phyloP scores from a whole-genome alignment of 2,113 vertebrate species.

The Gasterosteus nipponicus region DNA sequence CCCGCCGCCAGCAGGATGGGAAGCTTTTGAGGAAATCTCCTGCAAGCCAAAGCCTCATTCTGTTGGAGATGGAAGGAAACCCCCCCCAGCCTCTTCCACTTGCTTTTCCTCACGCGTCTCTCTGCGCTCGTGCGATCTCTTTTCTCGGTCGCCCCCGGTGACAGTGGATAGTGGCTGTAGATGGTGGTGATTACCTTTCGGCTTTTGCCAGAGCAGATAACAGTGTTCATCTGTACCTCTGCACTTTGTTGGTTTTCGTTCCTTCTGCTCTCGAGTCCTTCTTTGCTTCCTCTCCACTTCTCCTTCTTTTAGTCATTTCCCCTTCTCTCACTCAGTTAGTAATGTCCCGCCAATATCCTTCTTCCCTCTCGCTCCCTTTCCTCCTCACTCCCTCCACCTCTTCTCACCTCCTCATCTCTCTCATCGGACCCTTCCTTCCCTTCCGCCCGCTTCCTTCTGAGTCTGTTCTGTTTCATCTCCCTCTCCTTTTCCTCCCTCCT shows the following conservation, averaged over 20 bases:
- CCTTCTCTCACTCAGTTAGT: not conserved
- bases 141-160: slow-evolving; percentile 36
- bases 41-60: slow-evolving; percentile 30
- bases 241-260: not conserved
- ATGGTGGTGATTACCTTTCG: slow-evolving; percentile 69
- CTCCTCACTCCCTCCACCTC: not conserved
- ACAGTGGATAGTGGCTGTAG: slow-evolving; percentile 49
- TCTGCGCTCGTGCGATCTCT: not conserved
- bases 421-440: not conserved
- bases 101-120: not conserved
- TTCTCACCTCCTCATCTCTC: not conserved
- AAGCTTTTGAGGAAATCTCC: slow-evolving; percentile 47
- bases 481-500: slow-evolving; percentile 18
- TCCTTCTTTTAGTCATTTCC: not conserved
- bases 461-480: slow-evolving; percentile 5
- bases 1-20: slow-evolving; percentile 18
- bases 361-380: not conserved
- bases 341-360: not conserved
- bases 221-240: slow-evolving; percentile 17
- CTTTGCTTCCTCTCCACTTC: not conserved
- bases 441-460: not conserved
- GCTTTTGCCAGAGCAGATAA: slow-evolving; percentile 48
- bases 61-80: slow-evolving; percentile 43
- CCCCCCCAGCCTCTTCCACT: not conserved
- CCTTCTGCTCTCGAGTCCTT: not conserved